Percentiles rank a stretch among this genome's conserved stretches.
Conservation (phyloP, 2,797 vertebrate species). For the Acridotheres tristis region DNA sequence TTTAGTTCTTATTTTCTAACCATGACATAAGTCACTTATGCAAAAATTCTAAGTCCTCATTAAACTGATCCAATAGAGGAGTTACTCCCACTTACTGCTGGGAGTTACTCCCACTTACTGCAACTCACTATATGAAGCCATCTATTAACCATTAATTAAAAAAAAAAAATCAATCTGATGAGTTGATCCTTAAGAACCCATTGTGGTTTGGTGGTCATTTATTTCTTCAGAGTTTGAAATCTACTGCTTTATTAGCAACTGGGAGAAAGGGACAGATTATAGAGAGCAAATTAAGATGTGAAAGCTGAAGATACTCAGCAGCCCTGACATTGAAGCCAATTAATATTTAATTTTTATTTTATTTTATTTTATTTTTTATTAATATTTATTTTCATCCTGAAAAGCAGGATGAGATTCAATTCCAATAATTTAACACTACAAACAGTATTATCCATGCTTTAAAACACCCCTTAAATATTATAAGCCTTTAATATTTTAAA, state of each 20-base stretch:
- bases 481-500: neutral
- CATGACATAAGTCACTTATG: neutral
- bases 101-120: neutral
- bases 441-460: neutral
- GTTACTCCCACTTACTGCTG: neutral
- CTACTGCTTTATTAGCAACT: neutral
- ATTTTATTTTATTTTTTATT: too few species aligned
- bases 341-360: neutral
- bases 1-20: neutral
- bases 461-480: neutral
- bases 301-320: neutral
- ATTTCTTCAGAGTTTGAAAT: neutral
- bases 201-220: neutral
- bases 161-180: neutral
- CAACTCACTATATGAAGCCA: neutral
- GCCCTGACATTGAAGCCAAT: neutral
- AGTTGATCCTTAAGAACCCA: neutral
- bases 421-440: neutral
- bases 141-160: neutral
- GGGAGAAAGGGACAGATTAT: neutral
- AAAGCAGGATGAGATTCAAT: neutral
- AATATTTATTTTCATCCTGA: neutral
- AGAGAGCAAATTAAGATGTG: neutral
- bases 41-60: neutral
- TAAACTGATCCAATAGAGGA: neutral